These are phyloP conservation scores for Axinella damicornis DNA, from an alignment of 37 sponge, comb jelly and placozoan species.

Conservation along the genomic window DNA sequence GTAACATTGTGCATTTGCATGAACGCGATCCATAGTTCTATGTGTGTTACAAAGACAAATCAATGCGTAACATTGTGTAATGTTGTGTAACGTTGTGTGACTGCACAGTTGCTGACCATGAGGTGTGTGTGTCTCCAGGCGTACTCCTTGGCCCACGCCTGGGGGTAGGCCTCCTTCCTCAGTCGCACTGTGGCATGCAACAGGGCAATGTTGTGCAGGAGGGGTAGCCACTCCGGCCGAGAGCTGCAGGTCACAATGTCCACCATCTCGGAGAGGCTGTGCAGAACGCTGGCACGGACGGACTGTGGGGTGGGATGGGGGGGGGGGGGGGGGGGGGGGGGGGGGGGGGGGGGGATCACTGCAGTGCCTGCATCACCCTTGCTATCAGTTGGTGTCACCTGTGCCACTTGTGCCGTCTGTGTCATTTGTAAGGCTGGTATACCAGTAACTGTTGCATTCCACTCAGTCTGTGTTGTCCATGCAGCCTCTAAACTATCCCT, in stretches of 20 bases:
- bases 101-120: constrained; percentile 40
- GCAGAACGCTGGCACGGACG: constrained; percentile 26
- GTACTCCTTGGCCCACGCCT: constrained; percentile 42
- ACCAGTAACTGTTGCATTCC: no score
- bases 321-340: background rate
- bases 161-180: constrained; percentile 29
- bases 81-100: no score
- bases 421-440: no score
- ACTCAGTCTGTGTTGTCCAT: no score
- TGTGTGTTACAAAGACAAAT: background rate
- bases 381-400: no score
- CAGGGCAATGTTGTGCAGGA: constrained; percentile 70
- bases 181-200: constrained; percentile 64
- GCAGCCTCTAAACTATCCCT: no score
- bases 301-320: background rate
- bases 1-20: no score
- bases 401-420: no score
- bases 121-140: constrained; percentile 58
- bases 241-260: constrained; percentile 43
- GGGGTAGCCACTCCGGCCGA: constrained; percentile 81
- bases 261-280: constrained; percentile 36
- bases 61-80: no score
- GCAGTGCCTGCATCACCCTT: no score
- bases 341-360: background rate
- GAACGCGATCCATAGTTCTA: background rate